Base-by-base conservation (phyloP, 2,888 invertebrate species). In the Meliscaeva auricollis region DNA sequence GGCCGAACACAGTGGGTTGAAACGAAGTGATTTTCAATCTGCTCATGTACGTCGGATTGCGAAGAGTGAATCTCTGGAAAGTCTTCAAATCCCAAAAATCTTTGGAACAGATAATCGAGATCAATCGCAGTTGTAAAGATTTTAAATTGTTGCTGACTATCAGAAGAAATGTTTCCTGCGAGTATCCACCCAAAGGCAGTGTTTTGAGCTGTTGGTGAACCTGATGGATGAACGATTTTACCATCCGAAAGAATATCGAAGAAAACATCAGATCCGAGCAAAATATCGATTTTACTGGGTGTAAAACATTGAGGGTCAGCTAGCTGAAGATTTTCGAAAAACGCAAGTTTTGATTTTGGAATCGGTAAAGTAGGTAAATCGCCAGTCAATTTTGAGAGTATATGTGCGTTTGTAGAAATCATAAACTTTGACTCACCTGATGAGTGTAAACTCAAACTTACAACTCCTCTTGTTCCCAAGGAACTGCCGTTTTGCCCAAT, bases 181-280 rank as follows among this genome's bases (percentile, higher is more conserved):
- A 73, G 22, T 26, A 76, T 44, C 76, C 72, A 72, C 1, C 81
- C 64, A 4, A 81, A 75, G 0, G 50, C 52, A 0, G 73, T 78
- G 4, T 73, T 60, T 11, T 77, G 66, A 0, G 72, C 72, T 0
- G 62, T 41, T 3, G 60, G 58, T 1, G 54, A 56, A 6, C 60
- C 72, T 1, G 64, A 41, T 0, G 64, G 68, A 74, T 68, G 60
- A 3, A 32, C 22, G 4, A 80, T 46, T 38, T 48, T 74, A 32
- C 60, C 73, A 20, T 58, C 41, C 9, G 11, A 1, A 11, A 68
- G 54, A 8, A 60, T 46, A 11, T 82, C 35, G 11, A 82, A 77
- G 17, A 82, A 76, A 38, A 76, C 30, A 26, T 76, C 70, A 8
- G 77, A 64, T 0, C 77, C 82, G 8, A 77, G 11, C 8, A 77